phyloP scores from a whole-genome alignment of 2,888 invertebrate species.

The Pomacea canaliculata region DNA sequence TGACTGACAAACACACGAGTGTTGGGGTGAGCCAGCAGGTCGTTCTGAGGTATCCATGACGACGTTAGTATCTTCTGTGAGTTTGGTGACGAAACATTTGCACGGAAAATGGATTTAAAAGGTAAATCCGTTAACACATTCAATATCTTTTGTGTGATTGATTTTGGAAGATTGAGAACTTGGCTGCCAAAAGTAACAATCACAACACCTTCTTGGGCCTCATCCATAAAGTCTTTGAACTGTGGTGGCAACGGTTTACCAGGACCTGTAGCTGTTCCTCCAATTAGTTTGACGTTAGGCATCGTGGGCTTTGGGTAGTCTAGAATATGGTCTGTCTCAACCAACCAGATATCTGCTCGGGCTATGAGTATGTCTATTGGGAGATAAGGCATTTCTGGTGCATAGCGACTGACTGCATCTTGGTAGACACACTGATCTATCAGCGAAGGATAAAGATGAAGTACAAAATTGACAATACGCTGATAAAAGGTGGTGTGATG shows the following conservation, averaged over 20 bases:
- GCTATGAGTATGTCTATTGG: constrained; percentile 18
- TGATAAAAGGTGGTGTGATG: constrained; percentile 11
- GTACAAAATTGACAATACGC: not conserved
- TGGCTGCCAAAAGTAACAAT: constrained; percentile 43
- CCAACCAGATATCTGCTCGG: constrained; percentile 23
- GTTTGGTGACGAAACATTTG: no score
- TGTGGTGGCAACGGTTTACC: constrained; percentile 31
- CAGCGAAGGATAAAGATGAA: not conserved
- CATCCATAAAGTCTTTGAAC: constrained; percentile 32
- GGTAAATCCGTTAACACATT: constrained; percentile 28
- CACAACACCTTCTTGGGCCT: constrained; percentile 38
- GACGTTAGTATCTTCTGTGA: no score
- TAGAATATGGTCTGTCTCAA: constrained; percentile 19
- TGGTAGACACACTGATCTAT: not conserved
- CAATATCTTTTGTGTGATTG: constrained; percentile 24
- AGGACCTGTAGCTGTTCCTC: constrained; percentile 33
- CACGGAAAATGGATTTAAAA: no score
- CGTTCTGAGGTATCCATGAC: no score
- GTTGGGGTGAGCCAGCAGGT: no score
- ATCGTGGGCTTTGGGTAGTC: not conserved
- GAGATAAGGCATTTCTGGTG: constrained; percentile 22
- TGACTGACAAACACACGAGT: no score
- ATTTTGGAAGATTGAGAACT: constrained; percentile 21
- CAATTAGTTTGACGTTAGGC: constrained; percentile 27
- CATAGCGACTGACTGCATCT: constrained; percentile 20